A percentile compares a stretch with the other conserved stretches of the same genome.
These are phyloP conservation scores for Xiphias gladius DNA, from an alignment of 2,113 vertebrate genomes.

Conservation along the genomic window DNA sequence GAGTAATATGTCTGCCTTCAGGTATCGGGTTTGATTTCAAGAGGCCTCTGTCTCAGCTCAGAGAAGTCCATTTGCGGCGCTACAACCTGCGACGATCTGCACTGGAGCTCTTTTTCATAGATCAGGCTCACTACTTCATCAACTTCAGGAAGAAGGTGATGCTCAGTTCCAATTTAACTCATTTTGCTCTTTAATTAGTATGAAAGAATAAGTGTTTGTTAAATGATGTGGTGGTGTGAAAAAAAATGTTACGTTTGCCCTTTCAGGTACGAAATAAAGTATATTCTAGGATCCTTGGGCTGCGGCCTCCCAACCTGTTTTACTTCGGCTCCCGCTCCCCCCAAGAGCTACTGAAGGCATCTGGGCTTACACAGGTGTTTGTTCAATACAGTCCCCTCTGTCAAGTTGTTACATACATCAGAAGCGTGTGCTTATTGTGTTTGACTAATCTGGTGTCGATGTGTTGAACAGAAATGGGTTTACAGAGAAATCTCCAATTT, in stretches of 20 bases:
- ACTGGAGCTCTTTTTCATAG: slow-evolving; percentile 97
- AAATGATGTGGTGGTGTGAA: neutral
- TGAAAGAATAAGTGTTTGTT: neutral
- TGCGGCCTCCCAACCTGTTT: slow-evolving; percentile 90
- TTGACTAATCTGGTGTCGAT: slow-evolving; percentile 15
- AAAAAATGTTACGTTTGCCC: neutral
- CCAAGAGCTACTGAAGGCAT: slow-evolving; percentile 95
- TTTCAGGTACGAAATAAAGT: slow-evolving; percentile 93
- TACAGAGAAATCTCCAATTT: slow-evolving; percentile 98
- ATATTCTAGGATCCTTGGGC: slow-evolving; percentile 92
- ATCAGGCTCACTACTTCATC: slow-evolving; percentile 98
- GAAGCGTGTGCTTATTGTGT: neutral
- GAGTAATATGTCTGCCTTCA: slow-evolving; percentile 63
- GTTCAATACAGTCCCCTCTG: neutral
- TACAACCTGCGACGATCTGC: slow-evolving; percentile 97
- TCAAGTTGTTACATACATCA: neutral
- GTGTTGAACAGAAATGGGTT: slow-evolving; percentile 93
- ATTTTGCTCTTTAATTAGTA: neutral
- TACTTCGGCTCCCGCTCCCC: slow-evolving; percentile 94
- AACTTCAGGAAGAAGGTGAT: slow-evolving; percentile 94
- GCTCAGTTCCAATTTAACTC: neutral
- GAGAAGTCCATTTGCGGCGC: slow-evolving; percentile 95
- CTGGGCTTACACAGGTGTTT: slow-evolving; percentile 94
- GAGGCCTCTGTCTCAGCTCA: slow-evolving; percentile 92
- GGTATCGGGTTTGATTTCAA: slow-evolving; percentile 96